Base-by-base conservation (phyloP, 37 sponge, comb jelly and placozoan species). In the Spongilla lacustris region DNA sequence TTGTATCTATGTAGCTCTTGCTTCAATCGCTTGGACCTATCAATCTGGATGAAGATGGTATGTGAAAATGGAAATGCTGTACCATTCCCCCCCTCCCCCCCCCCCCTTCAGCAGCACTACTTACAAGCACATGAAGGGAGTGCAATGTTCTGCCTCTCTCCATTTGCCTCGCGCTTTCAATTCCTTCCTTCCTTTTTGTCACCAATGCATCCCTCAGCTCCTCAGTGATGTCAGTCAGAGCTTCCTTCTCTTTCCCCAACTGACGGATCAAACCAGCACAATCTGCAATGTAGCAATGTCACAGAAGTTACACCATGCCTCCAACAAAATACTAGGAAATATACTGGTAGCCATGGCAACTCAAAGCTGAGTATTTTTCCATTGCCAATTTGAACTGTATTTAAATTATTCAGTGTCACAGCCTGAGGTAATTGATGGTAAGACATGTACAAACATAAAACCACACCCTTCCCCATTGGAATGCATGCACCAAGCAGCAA, bases 171-270 rank as follows among this genome's bases (percentile, higher is more conserved):
- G 78, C 85, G 10, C 34, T 0, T 26, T 38, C 24, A 6, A 75
- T 77, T 9, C 78, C 78, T 69, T 76, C 76, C 11, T 69, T 67
- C 30, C 85, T 50, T 37, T 48, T 75, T 33, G 22, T 4, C 10
- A 76, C 8, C 29, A 85, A 70, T 28, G 9, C 17, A 0, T 69
- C 78, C 19, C 50, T 50, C 32, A 69, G 29, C 69, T 77, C 71
- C 3, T 46, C 22, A 0, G 38, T 19, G 10, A 11, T 26, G 9
- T 69, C 49, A 19, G 46, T 6, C 26, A 77, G 26, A 12, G 36
- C 14, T 30, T 76, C 85, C 35, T 69, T 77, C 77, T 85, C 71
- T 17, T 77, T 48, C 4, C 69, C 77, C 85, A 85, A n/a, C 14
- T 11, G 17, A 24, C 69, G 85, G 10, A 77, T 78, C 32, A 83